A percentile compares a stretch with the other conserved stretches of the same genome.
phyloP scores from a whole-genome alignment of 2,888 invertebrate species.

The Cactoblastis cactorum region DNA sequence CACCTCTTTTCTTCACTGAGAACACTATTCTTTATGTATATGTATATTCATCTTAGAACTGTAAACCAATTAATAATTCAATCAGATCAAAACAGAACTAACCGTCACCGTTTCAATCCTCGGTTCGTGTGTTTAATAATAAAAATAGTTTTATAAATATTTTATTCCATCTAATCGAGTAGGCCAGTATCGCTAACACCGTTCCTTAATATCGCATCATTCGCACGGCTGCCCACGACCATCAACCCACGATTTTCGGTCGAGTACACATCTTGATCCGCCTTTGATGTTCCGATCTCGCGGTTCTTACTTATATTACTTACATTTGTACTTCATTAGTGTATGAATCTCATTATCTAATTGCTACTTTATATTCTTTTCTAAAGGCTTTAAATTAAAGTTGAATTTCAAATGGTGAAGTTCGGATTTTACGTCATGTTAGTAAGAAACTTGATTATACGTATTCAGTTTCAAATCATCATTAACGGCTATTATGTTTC shows the following conservation, averaged over 20 bases:
- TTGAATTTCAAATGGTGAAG: neutral
- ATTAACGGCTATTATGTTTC: neutral
- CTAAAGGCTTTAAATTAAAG: neutral
- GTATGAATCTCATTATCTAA: constrained; percentile 26
- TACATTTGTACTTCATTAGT: constrained; percentile 46
- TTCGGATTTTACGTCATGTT: neutral
- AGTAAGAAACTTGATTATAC: neutral
- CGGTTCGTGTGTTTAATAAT: neutral
- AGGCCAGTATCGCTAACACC: constrained; percentile 1
- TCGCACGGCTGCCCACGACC: constrained; percentile 23
- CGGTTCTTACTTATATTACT: constrained; percentile 73
- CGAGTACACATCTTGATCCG: constrained; percentile 53
- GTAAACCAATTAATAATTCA: too few relatives aligned
- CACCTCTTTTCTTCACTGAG: too few relatives aligned
- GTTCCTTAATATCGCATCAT: constrained; percentile 3
- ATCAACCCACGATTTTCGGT: constrained; percentile 49
- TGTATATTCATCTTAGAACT: too few relatives aligned
- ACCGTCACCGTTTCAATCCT: neutral
- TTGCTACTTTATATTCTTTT: neutral
- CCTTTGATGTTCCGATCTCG: constrained; percentile 72
- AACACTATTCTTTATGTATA: too few relatives aligned
- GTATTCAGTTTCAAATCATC: constrained; percentile 18
- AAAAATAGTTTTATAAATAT: neutral
- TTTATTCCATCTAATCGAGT: neutral
- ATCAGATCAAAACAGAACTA: too few relatives aligned